Conservation (phyloP, 2,888 invertebrate genomes). For the Biston stratarius region DNA sequence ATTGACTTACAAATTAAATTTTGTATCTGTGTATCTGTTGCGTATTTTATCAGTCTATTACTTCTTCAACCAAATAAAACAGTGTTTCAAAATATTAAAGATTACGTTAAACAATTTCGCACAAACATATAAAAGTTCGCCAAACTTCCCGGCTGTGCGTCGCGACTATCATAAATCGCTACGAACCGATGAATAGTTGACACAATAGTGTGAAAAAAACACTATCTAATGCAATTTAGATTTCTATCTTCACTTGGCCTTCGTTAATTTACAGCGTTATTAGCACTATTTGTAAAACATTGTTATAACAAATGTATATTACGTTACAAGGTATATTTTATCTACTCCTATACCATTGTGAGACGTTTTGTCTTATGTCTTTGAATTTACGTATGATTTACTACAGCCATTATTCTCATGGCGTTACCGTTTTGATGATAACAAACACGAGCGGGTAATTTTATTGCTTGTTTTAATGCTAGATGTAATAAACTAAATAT, state of each 20-base stretch:
- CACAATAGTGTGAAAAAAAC: constrained; percentile 75
- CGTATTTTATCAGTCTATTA: neutral
- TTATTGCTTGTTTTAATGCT: constrained; percentile 29
- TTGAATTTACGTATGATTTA: constrained; percentile 50
- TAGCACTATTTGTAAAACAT: constrained; percentile 71
- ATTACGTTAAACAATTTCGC: constrained; percentile 29
- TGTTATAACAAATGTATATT: constrained; percentile 64
- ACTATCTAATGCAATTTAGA: constrained; percentile 66
- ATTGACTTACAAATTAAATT: too few species aligned
- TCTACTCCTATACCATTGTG: constrained; percentile 46
- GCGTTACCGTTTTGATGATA: constrained; percentile 40
- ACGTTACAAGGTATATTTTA: constrained; percentile 39
- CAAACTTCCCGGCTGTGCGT: constrained; percentile 49
- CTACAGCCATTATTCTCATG: constrained; percentile 50
- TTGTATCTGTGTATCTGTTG: too few species aligned
- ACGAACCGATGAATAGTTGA: constrained; percentile 60
- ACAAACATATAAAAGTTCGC: constrained; percentile 31
- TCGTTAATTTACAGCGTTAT: constrained; percentile 64
- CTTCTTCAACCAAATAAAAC: neutral
- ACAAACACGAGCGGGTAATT: constrained; percentile 34
- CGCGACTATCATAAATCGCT: constrained; percentile 49
- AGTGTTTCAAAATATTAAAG: constrained; percentile 21
- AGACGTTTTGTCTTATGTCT: constrained; percentile 52
- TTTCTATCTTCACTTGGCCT: constrained; percentile 65
- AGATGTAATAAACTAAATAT: constrained; percentile 8